Conservation (phyloP, 2,113 vertebrate genomes). For the Nestor notabilis region DNA sequence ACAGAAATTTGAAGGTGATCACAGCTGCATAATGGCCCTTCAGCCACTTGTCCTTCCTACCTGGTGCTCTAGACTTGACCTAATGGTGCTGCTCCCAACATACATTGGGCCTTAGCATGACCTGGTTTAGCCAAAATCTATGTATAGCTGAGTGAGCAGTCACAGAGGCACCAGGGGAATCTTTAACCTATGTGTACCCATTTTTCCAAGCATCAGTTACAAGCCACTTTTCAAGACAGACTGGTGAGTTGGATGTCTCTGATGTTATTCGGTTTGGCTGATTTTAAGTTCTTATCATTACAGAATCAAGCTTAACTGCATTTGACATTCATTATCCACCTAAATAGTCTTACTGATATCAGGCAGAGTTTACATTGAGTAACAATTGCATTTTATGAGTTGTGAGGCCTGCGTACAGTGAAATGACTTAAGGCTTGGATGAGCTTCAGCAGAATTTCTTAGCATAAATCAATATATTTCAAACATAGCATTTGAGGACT, state of each 20-base stretch:
- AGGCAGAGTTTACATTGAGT: background rate
- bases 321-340: background rate
- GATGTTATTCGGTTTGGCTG: background rate
- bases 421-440: background rate
- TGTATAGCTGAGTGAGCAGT: background rate
- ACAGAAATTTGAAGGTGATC: background rate
- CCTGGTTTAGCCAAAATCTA: background rate
- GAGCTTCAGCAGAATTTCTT: background rate
- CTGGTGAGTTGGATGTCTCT: background rate
- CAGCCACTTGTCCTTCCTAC: background rate
- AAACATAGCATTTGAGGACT: background rate
- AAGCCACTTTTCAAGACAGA: background rate
- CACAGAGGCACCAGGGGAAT: background rate
- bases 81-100: background rate
- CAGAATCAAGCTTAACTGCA: background rate
- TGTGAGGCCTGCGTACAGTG: background rate
- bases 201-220: background rate
- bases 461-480: background rate
- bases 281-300: background rate
- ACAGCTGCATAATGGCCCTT: background rate
- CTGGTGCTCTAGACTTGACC: background rate
- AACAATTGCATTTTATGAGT: background rate
- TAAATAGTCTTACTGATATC: background rate
- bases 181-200: fast-evolving
- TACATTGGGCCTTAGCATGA: background rate